Percentiles rank a stretch among this genome's conserved stretches.
These are phyloP conservation scores for Nezara viridula DNA, from an alignment of 2,888 invertebrate species.

Conservation along the genomic window DNA sequence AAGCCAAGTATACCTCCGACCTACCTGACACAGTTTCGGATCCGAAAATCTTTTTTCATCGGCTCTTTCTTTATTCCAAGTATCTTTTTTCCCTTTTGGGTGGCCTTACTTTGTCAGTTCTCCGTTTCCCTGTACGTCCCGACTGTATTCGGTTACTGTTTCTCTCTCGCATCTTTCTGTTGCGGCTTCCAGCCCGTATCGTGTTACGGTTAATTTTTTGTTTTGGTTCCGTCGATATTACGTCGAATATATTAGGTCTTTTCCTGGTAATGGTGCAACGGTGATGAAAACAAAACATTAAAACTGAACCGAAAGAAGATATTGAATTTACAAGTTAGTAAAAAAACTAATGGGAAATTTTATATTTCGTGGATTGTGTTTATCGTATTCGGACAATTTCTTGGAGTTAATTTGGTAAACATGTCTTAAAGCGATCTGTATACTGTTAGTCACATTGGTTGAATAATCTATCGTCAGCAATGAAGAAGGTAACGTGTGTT, in stretches of 20 bases:
- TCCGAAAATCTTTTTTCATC: constrained; percentile 38
- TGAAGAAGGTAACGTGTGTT: too few species aligned
- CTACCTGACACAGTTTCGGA: constrained; percentile 53
- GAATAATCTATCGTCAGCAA: too few species aligned
- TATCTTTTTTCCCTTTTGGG: constrained; percentile 50
- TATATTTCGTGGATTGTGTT: too few species aligned
- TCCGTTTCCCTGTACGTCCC: neutral
- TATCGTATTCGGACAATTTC: too few species aligned
- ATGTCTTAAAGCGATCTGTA: too few species aligned
- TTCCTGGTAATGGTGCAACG: neutral
- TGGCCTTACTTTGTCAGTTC: constrained; percentile 36
- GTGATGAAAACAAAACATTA: neutral
- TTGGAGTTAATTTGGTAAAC: too few species aligned
- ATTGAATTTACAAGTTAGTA: too few species aligned
- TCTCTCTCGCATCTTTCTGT: constrained; percentile 25
- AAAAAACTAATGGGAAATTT: too few species aligned
- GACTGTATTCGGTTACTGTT: constrained; percentile 52
- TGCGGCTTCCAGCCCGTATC: neutral
- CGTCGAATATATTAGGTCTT: neutral
- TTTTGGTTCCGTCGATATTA: neutral
- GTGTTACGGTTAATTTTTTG: constrained; percentile 4
- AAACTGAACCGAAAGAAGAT: too few species aligned
- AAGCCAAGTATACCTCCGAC: neutral
- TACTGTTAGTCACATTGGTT: too few species aligned
- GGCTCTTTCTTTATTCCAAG: constrained; percentile 51